Percentiles rank a stretch among this genome's conserved stretches.
Evolutionary conservation across 2,888 invertebrate genomes (phyloP).

Genomic region (Zaprionus lineosus): DNA sequence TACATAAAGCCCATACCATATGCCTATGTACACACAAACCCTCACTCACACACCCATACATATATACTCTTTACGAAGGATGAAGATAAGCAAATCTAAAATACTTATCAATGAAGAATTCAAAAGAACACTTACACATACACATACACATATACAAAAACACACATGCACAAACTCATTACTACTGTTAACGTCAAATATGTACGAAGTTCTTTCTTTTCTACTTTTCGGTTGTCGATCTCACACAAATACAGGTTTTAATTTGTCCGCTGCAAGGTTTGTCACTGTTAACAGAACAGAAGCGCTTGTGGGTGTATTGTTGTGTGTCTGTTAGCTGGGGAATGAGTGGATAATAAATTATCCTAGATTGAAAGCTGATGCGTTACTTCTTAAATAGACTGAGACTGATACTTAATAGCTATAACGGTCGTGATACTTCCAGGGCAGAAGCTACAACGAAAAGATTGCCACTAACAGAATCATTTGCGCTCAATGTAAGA

Average conservation of each 20-base stretch:
- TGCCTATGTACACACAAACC: slow-evolving; percentile 8
- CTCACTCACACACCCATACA: slow-evolving; percentile 4
- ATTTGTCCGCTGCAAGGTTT: no score
- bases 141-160: not conserved
- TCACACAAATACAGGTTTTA: no score
- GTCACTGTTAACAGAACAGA: no score
- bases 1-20: no score
- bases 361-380: not conserved
- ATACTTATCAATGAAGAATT: no score
- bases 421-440: slow-evolving; percentile 16
- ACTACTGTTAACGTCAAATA: slow-evolving; percentile 7
- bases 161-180: not conserved
- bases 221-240: slow-evolving; percentile 35
- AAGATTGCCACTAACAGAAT: no score
- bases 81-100: no score
- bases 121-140: slow-evolving; percentile 10
- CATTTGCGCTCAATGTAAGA: no score
- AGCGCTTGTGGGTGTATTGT: no score
- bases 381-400: slow-evolving; percentile 24
- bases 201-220: slow-evolving; percentile 23
- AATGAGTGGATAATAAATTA: no score
- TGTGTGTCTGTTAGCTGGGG: no score
- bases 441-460: not conserved
- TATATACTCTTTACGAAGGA: no score
- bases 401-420: slow-evolving; percentile 32